Evolutionary conservation across 2,888 invertebrate species (phyloP).

Genomic region (Acleris sparsana): DNA sequence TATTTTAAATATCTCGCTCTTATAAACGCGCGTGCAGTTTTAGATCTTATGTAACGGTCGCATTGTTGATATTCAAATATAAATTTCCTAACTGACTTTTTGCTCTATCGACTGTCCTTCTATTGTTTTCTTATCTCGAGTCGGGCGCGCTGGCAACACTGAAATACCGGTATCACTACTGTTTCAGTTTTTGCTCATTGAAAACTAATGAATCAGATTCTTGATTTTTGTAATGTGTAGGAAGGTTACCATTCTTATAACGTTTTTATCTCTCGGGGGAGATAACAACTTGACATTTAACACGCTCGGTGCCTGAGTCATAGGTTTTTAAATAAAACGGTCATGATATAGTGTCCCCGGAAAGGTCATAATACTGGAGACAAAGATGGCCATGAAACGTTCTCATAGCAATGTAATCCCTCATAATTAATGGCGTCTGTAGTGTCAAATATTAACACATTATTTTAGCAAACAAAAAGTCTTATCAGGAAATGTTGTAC

Average conservation of each 20-base stretch:
- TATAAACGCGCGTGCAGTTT: slow-evolving; percentile 18
- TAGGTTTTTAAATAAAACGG: slow-evolving; percentile 1
- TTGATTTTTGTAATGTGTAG: not conserved
- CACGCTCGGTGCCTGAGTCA: slow-evolving; percentile 2
- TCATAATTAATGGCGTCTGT: too few species aligned
- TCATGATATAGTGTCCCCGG: not conserved
- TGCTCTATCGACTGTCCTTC: slow-evolving; percentile 3
- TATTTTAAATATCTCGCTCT: slow-evolving; percentile 41
- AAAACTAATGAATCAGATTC: not conserved
- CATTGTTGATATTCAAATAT: slow-evolving; percentile 26
- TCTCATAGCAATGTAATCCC: too few species aligned
- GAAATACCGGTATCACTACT: not conserved
- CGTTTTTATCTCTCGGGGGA: slow-evolving; percentile 11
- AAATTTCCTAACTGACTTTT: slow-evolving; percentile 3
- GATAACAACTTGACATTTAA: slow-evolving; percentile 26
- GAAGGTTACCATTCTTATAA: slow-evolving; percentile 3
- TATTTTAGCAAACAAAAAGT: too few species aligned
- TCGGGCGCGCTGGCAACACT: slow-evolving; percentile 8
- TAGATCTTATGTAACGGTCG: slow-evolving; percentile 28
- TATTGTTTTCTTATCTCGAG: slow-evolving; percentile 19
- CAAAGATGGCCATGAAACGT: too few species aligned
- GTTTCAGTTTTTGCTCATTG: not conserved
- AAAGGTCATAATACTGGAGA: too few species aligned
- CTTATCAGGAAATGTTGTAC: too few species aligned
- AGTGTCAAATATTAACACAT: too few species aligned